These are phyloP conservation scores for Alectoris magna DNA, from an alignment of 2,797 vertebrate species.

Conservation along the genomic window DNA sequence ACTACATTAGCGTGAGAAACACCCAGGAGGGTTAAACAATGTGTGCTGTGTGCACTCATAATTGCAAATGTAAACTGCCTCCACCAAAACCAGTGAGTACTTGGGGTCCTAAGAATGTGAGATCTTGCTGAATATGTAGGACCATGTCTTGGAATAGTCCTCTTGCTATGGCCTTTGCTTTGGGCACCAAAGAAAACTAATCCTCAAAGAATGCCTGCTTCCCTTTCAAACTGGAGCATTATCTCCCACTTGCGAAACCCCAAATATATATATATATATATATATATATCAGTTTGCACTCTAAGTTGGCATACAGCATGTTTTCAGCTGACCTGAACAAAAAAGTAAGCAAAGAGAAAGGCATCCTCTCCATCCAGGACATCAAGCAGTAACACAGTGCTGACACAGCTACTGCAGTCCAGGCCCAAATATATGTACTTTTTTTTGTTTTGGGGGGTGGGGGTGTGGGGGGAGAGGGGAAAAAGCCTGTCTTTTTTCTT, in stretches of 20 bases:
- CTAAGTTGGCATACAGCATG: background rate
- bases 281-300: background rate
- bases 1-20: too few species aligned
- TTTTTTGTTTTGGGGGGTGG: too few species aligned
- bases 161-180: background rate
- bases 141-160: background rate
- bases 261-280: background rate
- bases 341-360: background rate
- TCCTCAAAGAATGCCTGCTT: background rate
- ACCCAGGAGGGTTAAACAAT: background rate
- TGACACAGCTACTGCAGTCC: background rate
- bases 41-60: background rate
- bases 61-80: background rate
- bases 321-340: background rate
- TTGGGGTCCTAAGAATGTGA: background rate
- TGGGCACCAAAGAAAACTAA: background rate
- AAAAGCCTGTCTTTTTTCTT: background rate
- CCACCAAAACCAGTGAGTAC: background rate
- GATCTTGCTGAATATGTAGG: background rate
- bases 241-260: background rate
- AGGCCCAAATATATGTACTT: too few species aligned
- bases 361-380: background rate
- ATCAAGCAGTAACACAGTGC: background rate
- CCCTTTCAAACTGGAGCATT: background rate
- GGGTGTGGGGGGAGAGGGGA: too few species aligned